Base-by-base conservation (phyloP, 2,797 vertebrate species). In the Lophius americanus region DNA sequence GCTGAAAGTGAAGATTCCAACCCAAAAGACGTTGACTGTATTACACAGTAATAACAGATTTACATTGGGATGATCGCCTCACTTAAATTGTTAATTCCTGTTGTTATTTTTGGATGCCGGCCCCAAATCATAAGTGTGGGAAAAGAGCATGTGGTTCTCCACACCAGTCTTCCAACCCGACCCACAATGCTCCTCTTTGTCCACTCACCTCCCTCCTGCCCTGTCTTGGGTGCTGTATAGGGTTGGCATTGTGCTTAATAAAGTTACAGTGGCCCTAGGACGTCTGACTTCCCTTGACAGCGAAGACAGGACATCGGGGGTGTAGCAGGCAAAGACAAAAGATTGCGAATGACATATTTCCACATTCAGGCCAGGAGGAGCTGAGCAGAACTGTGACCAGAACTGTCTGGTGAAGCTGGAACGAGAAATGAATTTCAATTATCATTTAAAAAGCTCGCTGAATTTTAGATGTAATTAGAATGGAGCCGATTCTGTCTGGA, bases 101-200 rank as follows among this genome's bases (percentile, higher is more conserved):
- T 42, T 87, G 79, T 86, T 89, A 90, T 90, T 87, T 89, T 89
- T 64, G 0, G 80, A 86, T 67, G 61, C 63, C 73, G 82, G 82
- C 76, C 77, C 84, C 81, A 64, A 86, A 86, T 91, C 85, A 92
- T 91, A 89, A 91, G 79, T 93, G 88, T 93, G 90, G 89, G 91
- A 92, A 92, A 87, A 73, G 83, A 90, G 82, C 91, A 90, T 93
- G 90, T 90, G 91, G 86, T 81, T 83, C 69, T 79, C 74, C 68
- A 57, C 81, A 68, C 41, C 56, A 76, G 65, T 72, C 80, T 57
- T 75, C 75, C 68, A 57, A 54, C 51, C 68, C 75, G 51, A 62
- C 38, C 77, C 77, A 92, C 90, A 92, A 90, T 88, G 85, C 55
- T 51, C 38, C 51, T 67, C 90, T 87, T 91, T 91, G 89, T 92